Base-by-base conservation (phyloP, 2,888 invertebrate species). In the Andrena haemorrhoa region DNA sequence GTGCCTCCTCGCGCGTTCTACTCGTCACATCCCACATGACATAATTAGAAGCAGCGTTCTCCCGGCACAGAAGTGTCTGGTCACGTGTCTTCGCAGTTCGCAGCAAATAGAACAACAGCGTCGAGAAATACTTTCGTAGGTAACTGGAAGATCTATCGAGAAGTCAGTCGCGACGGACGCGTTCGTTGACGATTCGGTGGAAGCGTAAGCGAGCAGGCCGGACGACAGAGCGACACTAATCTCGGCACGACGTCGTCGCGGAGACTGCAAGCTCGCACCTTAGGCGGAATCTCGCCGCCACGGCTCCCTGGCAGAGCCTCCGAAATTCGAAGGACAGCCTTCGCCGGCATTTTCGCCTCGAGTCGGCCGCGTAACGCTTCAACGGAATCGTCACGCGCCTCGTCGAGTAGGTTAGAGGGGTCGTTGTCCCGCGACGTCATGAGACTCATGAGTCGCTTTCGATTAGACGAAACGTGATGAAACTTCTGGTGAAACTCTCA, bases 371-470 rank as follows among this genome's bases (percentile, higher is more conserved):
- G 60, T 23, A 10, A 31, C 47, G 58, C 16, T 47, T 53, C 58
- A 8, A 53, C 58, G 6, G 10, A 56, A 60, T 29, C 69, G 33
- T 51, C 71, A 61, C 73, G 74, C 51, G 53, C 82, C 68, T 61
- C 63, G 64, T 72, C 78, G 76, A 26, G 63, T 35, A 2, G 20
- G 74, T 75, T 75, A 79, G 63, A 79, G 75, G 81, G 89, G 86
- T 88, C 89, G 78, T 89, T 86, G 90, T 83, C 82, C 89, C 70
- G 70, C 79, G 88, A 85, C 84, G 87, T 85, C 87, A 81, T 77
- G 64, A 61, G n/a, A n/a, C 10, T 85, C 87, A 81, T 77, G 64
- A 61, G n/a, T 26, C 10, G 23, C 41, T 16, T 41, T 16, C 0
- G 4, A 41, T 41, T 16, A 12, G 12, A 41, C 12, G 12, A 4